phyloP scores from a whole-genome alignment of 64 coral and sea anemone species.

The Montipora efflorescens region DNA sequence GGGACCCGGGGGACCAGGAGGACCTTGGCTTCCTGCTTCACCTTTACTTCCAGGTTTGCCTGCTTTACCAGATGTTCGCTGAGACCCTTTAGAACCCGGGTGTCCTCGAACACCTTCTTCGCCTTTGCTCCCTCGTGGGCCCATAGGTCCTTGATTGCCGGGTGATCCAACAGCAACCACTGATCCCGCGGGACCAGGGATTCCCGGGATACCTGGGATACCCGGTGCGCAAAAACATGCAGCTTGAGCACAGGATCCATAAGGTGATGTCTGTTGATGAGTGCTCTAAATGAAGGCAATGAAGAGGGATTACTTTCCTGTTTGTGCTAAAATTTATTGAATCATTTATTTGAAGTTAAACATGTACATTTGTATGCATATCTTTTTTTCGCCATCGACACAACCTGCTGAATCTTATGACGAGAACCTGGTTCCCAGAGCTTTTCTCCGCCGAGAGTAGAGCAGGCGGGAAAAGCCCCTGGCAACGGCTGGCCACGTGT shows the following conservation, averaged over 20 bases:
- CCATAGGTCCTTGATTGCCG: constrained; percentile 4
- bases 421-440: no score
- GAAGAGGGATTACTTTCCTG: neutral
- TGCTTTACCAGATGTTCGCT: neutral
- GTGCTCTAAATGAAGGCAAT: neutral
- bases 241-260: neutral
- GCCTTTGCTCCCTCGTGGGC: neutral
- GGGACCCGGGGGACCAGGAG: neutral
- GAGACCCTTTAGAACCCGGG: neutral
- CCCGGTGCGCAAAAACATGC: neutral
- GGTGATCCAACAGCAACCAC: neutral
- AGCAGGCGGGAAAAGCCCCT: no score
- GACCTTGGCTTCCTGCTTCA: neutral
- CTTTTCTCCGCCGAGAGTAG: no score
- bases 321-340: no score
- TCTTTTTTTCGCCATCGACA: no score
- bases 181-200: neutral
- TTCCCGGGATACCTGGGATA: neutral
- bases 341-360: no score
- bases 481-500: no score
- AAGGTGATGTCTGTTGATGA: neutral
- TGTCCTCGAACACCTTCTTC: neutral
- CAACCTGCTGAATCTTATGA: no score
- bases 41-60: neutral
- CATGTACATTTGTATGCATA: no score